Evolutionary conservation across 2,797 vertebrate species (phyloP), one percentile per base, ranked within the genome.

Genomic region (Pogonophryne albipinna): DNA sequence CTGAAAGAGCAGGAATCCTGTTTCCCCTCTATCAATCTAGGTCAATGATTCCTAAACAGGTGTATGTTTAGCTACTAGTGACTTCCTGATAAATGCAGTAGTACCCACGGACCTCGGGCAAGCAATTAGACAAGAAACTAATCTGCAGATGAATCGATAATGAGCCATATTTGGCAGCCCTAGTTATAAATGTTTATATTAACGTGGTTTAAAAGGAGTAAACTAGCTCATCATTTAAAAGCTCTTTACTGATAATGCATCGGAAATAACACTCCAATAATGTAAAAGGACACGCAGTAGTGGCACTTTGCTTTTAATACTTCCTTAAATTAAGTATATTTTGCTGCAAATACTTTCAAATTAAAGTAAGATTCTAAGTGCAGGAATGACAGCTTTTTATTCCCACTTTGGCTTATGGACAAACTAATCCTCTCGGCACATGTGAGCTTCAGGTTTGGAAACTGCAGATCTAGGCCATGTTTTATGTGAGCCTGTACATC

Each of bases 1-100:
- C 27, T 12, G 49, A 20, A 50, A 41, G 23, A 73, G 46, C 74
- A 78, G 78, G 71, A 78, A 61, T 59, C 4, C 3, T n/a, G 15
- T 60, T 57, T 1, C 13, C 19, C 13, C 14, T 19, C 9, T 17
- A 16, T 4, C 17, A 34, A 2, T 4, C 2, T 20, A 19, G 61
- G 66, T 66, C n/a, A 66, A 50, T 44, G 60, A 23, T 61, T 66
- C 15, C 46, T 50, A 51, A 12, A 41, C 47, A 42, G 53, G 16
- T 1, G 23, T 1, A 38, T 38, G 34, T 38, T 38, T 7, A 7
- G 7, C 8, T 38, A 38, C 34, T 16, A 46, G 55, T 38, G 6
- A 38, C 6, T 38, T 38, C 34, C 34, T 38, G 34, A 0, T 38
- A 1, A 38, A 38, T 38, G 34, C 27, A 27, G 27, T 27, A 27